Percentiles rank a stretch among this genome's conserved stretches.
Evolutionary conservation across 2,888 invertebrate genomes (phyloP).

Genomic region (Caenorhabditis imperialis): DNA sequence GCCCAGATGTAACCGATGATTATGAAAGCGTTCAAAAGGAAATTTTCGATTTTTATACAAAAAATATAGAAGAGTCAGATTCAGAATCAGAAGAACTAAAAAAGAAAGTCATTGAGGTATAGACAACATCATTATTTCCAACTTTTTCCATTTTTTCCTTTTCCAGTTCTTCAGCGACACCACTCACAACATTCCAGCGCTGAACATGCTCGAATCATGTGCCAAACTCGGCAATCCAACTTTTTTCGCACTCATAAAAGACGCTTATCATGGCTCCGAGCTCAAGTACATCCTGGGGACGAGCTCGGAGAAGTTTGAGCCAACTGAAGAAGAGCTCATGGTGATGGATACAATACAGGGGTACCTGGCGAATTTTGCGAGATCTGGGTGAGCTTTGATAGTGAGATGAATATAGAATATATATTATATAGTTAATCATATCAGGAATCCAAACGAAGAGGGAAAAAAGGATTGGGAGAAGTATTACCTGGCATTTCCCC

Average conservation of each 20-base stretch:
- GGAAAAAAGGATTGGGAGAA: too few species aligned
- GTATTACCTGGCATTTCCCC: too few species aligned
- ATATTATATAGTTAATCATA: too few species aligned
- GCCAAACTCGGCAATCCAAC: too few species aligned
- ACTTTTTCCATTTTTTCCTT: neutral
- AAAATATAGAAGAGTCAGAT: too few species aligned
- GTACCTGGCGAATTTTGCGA: constrained; percentile 61
- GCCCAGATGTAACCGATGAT: too few species aligned
- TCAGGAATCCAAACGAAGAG: too few species aligned
- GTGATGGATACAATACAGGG: constrained; percentile 57
- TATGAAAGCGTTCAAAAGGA: too few species aligned
- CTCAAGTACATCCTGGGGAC: constrained; percentile 60
- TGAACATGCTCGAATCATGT: too few species aligned
- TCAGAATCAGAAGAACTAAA: constrained; percentile 22
- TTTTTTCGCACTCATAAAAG: too few species aligned
- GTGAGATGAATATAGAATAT: too few species aligned
- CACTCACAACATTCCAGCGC: neutral
- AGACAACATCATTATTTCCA: constrained; percentile 1
- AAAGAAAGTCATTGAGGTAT: constrained; percentile 32
- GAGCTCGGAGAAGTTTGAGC: constrained; percentile 52
- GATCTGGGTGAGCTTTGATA: constrained; percentile 58
- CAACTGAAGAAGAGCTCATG: constrained; percentile 54
- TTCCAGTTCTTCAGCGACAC: constrained; percentile 52
- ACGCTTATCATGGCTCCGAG: constrained; percentile 56
- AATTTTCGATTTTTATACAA: too few species aligned